phyloP scores from a whole-genome alignment of 2,113 vertebrate genomes.

The Macrotis lagotis region DNA sequence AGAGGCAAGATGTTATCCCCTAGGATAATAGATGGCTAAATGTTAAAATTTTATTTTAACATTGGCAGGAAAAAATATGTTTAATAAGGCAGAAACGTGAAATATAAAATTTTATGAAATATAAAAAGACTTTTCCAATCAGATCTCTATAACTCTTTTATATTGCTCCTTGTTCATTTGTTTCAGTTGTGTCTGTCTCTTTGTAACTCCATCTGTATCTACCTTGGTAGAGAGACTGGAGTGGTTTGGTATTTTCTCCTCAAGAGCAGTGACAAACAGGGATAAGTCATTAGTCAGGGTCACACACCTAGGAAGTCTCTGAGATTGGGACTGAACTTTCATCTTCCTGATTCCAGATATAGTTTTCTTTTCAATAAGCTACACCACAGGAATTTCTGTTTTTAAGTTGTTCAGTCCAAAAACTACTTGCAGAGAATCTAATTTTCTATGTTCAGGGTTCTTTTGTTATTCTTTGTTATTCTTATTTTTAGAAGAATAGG shows the following conservation, averaged over 20 bases:
- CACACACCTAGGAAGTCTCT: background rate
- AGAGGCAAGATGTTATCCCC: background rate
- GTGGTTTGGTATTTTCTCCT: no score
- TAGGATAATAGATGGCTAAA: background rate
- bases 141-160: no score
- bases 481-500: no score
- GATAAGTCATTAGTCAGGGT: background rate
- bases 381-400: background rate
- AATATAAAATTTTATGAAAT: no score
- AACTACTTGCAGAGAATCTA: no score
- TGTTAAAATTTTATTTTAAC: background rate
- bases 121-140: background rate
- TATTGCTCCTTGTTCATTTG: background rate
- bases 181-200: background rate
- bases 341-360: background rate
- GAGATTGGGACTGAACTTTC: background rate
- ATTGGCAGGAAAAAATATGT: background rate
- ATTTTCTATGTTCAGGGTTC: no score
- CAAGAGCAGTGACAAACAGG: background rate
- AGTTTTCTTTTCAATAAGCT: background rate
- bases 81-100: background rate
- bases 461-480: no score
- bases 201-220: background rate
- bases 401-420: no score
- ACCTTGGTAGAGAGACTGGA: background rate